A percentile compares a stretch with the other conserved stretches of the same genome.
phyloP scores from a whole-genome alignment of 2,113 vertebrate species.

The Bostrychus sinensis region DNA sequence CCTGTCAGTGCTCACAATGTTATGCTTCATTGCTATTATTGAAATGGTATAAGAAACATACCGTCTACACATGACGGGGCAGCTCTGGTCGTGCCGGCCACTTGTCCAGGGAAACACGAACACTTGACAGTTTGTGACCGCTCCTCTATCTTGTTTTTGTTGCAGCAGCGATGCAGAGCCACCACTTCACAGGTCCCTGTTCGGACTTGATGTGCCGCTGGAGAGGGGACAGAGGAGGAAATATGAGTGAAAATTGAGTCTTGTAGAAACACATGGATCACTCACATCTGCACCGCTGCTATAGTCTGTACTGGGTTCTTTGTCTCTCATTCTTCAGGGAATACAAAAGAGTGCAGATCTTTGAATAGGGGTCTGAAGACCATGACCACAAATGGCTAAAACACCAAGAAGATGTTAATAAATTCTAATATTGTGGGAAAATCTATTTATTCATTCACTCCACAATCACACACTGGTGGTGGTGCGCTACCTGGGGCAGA shows the following conservation, averaged over 20 bases:
- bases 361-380: too few species aligned
- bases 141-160: conserved; percentile 99
- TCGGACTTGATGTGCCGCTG: conserved; percentile 88
- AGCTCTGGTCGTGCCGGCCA: conserved; percentile 95
- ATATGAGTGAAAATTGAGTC: conserved; percentile 9
- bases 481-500: too few species aligned
- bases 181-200: conserved; percentile 98
- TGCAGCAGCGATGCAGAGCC: conserved; percentile 97
- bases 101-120: conserved; percentile 97
- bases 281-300: conserved; percentile 2
- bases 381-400: too few species aligned
- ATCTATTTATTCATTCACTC: too few species aligned
- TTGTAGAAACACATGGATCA: not conserved
- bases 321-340: too few species aligned
- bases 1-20: too few species aligned
- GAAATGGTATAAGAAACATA: conserved; percentile 60
- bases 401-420: too few species aligned
- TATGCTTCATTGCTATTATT: not conserved
- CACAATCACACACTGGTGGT: too few species aligned
- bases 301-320: conserved; percentile 18
- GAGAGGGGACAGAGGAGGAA: conserved; percentile 46
- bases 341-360: too few species aligned
- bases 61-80: conserved; percentile 97
- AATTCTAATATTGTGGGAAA: too few species aligned
- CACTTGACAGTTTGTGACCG: conserved; percentile 98